Evolutionary conservation across 92 coral and sea anemone species (phyloP), one percentile per base, ranked within the genome.

Genomic region (Epizoanthus fatuus): DNA sequence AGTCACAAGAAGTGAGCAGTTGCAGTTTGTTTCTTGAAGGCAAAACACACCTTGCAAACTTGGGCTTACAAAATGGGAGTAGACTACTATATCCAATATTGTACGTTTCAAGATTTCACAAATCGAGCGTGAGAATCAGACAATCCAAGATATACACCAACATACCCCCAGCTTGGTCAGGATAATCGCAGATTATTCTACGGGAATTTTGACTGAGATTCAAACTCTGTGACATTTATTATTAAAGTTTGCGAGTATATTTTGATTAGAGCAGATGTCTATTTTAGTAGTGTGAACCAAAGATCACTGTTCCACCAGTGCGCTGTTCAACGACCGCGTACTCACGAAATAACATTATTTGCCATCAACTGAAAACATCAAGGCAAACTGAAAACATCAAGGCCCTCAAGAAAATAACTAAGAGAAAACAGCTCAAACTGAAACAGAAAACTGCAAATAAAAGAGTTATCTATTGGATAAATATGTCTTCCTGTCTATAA

Each of bases 261-360:
- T 77, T 62, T 66, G 7, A 37, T 16, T 69, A 13, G 42, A 4
- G 40, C 70, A 55, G 40, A 62, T 77, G 70, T 77, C 82, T 60
- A 47, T 44, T 77, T 60, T 55, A 62, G 29, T 7, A 53, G 71
- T 17, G 82, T 77, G 70, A 62, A 77, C 37, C 44, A 77, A 77
- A 77, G 82, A 77, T 77, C 82, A 77, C 63, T n/a, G n/a, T n/a
- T n/a, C n/a, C n/a, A 53, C 25, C 49, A 75, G 22, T 22, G 76
- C 44, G 20, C 76, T 54, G 67, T 69, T 13, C 35, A 69, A 9
- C 11, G 32, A 66, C 40, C 38, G 15, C 47, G 69, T 11, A 51
- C 40, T 25, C 39, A 38, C 59, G 59, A 55, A 55, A 83, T 13
- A 83, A 39, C 29, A 20, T 39, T 29, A 29, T 29, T 29, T 12